A percentile compares a stretch with the other conserved stretches of the same genome.
These are phyloP conservation scores for Branchinecta sandiegonensis DNA, from an alignment of 2,888 invertebrate genomes.

Conservation along the genomic window DNA sequence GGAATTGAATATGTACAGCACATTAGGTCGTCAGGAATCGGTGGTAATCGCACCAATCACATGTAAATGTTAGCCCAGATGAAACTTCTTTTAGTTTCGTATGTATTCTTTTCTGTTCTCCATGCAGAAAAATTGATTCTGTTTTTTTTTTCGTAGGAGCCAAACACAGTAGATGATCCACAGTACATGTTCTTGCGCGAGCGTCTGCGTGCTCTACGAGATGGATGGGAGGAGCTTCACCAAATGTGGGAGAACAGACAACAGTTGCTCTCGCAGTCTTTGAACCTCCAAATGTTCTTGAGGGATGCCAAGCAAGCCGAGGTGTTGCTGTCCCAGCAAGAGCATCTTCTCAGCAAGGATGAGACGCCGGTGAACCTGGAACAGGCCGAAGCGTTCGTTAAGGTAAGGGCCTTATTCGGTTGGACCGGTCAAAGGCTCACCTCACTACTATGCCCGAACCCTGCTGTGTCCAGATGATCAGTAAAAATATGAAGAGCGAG, in stretches of 20 bases:
- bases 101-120: background rate
- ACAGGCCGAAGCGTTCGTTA: conserved; percentile 91
- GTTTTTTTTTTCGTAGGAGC: conserved; percentile 41
- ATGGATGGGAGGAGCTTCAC: conserved; percentile 97
- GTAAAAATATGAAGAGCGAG: too few relatives aligned
- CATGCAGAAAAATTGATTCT: background rate
- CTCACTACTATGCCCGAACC: too few relatives aligned
- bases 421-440: too few relatives aligned
- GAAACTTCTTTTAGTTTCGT: background rate
- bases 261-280: conserved; percentile 78
- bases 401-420: conserved; percentile 34
- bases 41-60: background rate
- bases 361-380: conserved; percentile 86
- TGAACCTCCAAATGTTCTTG: conserved; percentile 88
- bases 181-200: conserved; percentile 99
- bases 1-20: conserved; percentile 27
- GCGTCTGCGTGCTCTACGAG: conserved; percentile 89
- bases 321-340: conserved; percentile 92
- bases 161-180: conserved; percentile 80
- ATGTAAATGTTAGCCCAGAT: background rate
- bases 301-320: conserved; percentile 95
- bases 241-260: conserved; percentile 99
- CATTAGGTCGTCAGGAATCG: background rate
- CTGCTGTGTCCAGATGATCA: too few relatives aligned
- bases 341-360: conserved; percentile 90